A percentile compares a stretch with the other conserved stretches of the same genome.
Conservation (phyloP, 2,113 vertebrate genomes). For the Ursus arctos region DNA sequence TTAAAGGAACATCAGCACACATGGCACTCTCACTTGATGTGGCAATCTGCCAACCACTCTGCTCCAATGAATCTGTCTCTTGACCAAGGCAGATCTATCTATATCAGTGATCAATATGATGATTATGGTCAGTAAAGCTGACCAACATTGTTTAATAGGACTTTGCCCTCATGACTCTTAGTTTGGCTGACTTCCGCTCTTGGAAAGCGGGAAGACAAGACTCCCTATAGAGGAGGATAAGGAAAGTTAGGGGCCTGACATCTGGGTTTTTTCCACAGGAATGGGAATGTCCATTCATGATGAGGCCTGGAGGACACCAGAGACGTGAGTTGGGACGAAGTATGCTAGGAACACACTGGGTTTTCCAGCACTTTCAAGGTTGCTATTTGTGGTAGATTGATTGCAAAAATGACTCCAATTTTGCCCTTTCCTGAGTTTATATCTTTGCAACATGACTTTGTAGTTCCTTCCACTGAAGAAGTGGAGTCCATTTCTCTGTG, state of each 20-base stretch:
- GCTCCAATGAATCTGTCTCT: slow-evolving; percentile 49
- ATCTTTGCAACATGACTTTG: background rate
- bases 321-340: background rate
- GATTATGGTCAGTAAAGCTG: slow-evolving; percentile 50
- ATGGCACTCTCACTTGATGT: background rate
- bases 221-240: background rate
- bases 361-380: background rate
- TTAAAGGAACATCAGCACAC: background rate
- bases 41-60: background rate
- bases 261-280: background rate
- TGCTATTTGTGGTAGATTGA: background rate
- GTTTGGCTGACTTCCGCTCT: slow-evolving; percentile 61
- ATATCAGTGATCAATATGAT: slow-evolving; percentile 56
- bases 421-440: background rate
- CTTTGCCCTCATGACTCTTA: background rate
- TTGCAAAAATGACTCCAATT: background rate
- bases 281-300: background rate
- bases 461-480: background rate
- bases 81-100: slow-evolving; percentile 43
- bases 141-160: background rate
- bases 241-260: background rate
- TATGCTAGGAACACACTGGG: background rate
- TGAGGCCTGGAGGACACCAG: background rate
- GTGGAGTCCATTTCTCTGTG: background rate
- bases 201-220: background rate